These are phyloP conservation scores for Leucosticte australis DNA, from an alignment of 2,113 vertebrate genomes.

Conservation along the genomic window DNA sequence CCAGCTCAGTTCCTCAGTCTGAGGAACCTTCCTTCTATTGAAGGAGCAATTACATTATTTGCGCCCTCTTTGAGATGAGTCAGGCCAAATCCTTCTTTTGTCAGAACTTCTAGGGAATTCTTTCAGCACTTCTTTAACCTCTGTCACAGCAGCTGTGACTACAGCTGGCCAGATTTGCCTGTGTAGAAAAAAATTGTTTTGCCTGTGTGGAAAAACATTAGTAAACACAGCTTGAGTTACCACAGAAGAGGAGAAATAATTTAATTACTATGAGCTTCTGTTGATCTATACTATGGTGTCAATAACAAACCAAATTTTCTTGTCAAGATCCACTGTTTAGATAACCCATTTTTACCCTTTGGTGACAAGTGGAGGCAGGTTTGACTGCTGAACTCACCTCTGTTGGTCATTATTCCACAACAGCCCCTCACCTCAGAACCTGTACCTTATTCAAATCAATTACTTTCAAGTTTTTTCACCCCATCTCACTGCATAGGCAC, in stretches of 20 bases:
- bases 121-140: neutral
- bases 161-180: neutral
- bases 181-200: neutral
- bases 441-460: neutral
- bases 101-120: neutral
- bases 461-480: neutral
- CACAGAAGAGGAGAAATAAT: neutral
- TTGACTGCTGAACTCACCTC: neutral
- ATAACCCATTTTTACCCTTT: neutral
- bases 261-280: neutral
- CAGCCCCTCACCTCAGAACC: neutral
- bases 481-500: neutral
- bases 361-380: neutral
- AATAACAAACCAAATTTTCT: neutral
- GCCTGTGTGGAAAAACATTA: constrained; percentile 1
- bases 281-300: neutral
- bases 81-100: neutral
- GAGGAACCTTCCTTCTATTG: neutral
- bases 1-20: neutral
- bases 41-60: neutral
- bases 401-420: neutral
- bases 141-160: neutral
- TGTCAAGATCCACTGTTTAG: neutral
- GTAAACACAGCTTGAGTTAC: neutral
- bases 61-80: neutral